Evolutionary conservation across 2,888 invertebrate species (phyloP), one percentile per base, ranked within the genome.

Genomic region (Aphidoletes aphidimyza): DNA sequence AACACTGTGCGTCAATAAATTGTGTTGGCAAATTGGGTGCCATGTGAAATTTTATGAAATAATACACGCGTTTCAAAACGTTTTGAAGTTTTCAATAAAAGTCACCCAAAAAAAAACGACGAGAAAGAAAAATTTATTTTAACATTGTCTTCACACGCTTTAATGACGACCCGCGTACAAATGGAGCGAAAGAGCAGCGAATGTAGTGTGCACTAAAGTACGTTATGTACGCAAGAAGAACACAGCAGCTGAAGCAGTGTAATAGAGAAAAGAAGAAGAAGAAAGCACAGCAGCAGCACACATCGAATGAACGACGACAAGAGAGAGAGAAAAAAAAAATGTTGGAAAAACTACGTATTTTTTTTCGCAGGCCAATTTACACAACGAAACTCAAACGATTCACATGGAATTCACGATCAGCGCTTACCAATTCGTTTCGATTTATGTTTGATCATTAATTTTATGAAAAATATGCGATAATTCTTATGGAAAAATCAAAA

Each of bases 101-200:
- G n/a, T 11, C 6, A 49, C 6, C 6, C 6, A 59, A 59, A 26
- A 26, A 5, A 26, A 59, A 59, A 59, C 47, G 17, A 47, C 9
- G 14, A 17, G 19, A 47, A 47, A 17, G 47, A 17, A 17, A 47
- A 47, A 54, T 54, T 5, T 22, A 54, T 81, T 81, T 37, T 22
- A 37, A 81, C 30, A 37, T 81, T 37, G 81, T 81, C 81, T 81
- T 81, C 22, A 81, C 81, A 81, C 81, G 81, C 81, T 81, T 81
- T 81, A 37, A 81, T 81, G 81, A 81, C 81, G 81, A 81, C 36
- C 81, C 81, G 81, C 81, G 81, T 81, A 81, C 37, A 37, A 81
- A 81, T 81, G 81, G 81, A 81, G 37, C 39, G 37, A 37, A 37
- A 81, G 19, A 37, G 37, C 22, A 81, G 11, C 81, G 22, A 37